Conservation (phyloP, 2,888 invertebrate species). For the Platycnemis pennipes region DNA sequence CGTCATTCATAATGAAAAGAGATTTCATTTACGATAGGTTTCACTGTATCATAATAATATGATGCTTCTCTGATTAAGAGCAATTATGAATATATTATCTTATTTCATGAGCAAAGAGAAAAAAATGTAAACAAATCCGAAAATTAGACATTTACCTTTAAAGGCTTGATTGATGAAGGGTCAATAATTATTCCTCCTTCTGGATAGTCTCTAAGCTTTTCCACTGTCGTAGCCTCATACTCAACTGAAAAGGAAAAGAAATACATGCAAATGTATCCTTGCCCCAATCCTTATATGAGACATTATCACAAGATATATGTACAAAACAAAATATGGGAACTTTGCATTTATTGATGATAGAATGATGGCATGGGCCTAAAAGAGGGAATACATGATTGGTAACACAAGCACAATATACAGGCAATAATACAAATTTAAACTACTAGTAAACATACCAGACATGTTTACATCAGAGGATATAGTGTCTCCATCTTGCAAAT, state of each 20-base stretch:
- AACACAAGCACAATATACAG: background rate
- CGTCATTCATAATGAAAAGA: too few species aligned
- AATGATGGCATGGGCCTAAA: too few species aligned
- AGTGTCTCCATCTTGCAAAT: slow-evolving; percentile 66
- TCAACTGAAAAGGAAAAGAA: slow-evolving; percentile 69
- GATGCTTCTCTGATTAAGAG: too few species aligned
- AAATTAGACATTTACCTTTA: slow-evolving; percentile 69
- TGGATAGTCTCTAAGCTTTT: slow-evolving; percentile 70
- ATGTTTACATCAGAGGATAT: slow-evolving; percentile 50
- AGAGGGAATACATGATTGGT: too few species aligned
- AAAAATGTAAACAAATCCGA: too few species aligned
- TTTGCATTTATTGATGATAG: too few species aligned
- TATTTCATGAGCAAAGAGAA: too few species aligned
- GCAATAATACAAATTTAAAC: background rate
- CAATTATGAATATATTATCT: too few species aligned
- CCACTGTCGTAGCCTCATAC: slow-evolving; percentile 70
- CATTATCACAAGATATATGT: background rate
- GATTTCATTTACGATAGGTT: too few species aligned
- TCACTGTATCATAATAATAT: too few species aligned
- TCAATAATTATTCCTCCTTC: slow-evolving; percentile 72
- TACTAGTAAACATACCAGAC: background rate
- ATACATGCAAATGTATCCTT: background rate
- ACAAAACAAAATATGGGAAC: background rate
- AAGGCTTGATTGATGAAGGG: slow-evolving; percentile 69
- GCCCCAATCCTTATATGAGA: background rate